Percentiles rank a stretch among this genome's conserved stretches.
Conservation (phyloP, 2,888 invertebrate genomes). For the Yponomeuta malinellus region DNA sequence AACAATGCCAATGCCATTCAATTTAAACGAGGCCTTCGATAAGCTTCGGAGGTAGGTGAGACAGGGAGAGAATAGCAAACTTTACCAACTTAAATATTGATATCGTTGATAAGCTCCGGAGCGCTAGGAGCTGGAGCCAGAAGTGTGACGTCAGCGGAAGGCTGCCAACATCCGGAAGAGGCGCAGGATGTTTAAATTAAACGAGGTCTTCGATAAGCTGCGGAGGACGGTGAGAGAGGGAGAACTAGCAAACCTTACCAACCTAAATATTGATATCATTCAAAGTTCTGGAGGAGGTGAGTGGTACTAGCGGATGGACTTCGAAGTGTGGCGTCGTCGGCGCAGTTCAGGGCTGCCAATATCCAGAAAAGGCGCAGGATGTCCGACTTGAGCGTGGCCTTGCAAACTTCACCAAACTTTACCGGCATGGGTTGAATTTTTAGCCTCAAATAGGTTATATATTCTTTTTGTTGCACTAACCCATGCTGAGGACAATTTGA, state of each 20-base stretch:
- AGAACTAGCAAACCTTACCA: not conserved
- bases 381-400: too few species aligned
- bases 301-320: constrained; percentile 35
- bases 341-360: constrained; percentile 91
- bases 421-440: too few species aligned
- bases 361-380: constrained; percentile 70
- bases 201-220: constrained; percentile 95
- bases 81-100: constrained; percentile 1
- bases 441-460: too few species aligned
- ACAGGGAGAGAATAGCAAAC: not conserved
- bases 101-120: constrained; percentile 94
- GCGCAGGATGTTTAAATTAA: constrained; percentile 95
- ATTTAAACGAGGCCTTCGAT: constrained; percentile 96
- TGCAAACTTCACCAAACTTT: too few species aligned
- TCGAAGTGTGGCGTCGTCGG: constrained; percentile 79
- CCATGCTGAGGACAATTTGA: too few species aligned
- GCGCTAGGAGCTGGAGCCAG: constrained; percentile 35
- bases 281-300: too few species aligned
- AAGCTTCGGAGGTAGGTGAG: constrained; percentile 88
- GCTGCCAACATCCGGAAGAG: constrained; percentile 96
- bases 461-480: too few species aligned
- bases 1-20: constrained; percentile 96
- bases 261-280: constrained; percentile 66
- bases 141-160: constrained; percentile 90
- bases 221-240: constrained; percentile 79